Percentiles rank a stretch among this genome's conserved stretches.
Evolutionary conservation across 2,113 vertebrate genomes (phyloP).

Genomic region (Tenrec ecaudatus): DNA sequence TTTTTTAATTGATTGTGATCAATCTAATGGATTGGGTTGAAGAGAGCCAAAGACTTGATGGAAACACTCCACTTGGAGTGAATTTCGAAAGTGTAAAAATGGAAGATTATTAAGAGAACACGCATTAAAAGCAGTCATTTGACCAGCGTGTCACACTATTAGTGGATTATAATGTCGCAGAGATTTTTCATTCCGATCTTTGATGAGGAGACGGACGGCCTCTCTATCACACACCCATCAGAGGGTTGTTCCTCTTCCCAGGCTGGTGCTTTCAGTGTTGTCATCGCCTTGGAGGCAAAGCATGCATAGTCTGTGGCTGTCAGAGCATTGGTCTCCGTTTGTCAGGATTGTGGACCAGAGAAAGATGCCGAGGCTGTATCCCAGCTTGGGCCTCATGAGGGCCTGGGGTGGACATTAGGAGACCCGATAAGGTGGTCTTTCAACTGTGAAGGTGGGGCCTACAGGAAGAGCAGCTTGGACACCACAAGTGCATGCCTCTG

Average conservation of each 20-base stretch:
- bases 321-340: too few relatives aligned
- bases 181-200: constrained; percentile 46
- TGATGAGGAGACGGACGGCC: neutral
- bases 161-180: constrained; percentile 60
- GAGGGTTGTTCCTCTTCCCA: too few relatives aligned
- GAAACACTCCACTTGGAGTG: constrained; percentile 58
- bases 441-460: neutral
- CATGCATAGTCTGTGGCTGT: neutral
- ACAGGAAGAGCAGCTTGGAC: neutral
- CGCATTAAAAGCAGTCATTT: constrained; percentile 62
- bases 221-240: neutral
- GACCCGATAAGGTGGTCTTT: too few relatives aligned
- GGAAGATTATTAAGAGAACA: constrained; percentile 61
- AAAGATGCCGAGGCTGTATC: neutral
- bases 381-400: neutral
- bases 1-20: constrained; percentile 69
- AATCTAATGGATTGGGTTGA: constrained; percentile 66
- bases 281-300: neutral
- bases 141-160: constrained; percentile 24
- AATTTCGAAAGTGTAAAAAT: constrained; percentile 59
- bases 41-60: constrained; percentile 69
- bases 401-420: too few relatives aligned
- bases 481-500: accelerated
- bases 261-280: too few relatives aligned
- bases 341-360: neutral